Conservation (phyloP, 2,888 invertebrate species). For the Tetragonula carbonaria region DNA sequence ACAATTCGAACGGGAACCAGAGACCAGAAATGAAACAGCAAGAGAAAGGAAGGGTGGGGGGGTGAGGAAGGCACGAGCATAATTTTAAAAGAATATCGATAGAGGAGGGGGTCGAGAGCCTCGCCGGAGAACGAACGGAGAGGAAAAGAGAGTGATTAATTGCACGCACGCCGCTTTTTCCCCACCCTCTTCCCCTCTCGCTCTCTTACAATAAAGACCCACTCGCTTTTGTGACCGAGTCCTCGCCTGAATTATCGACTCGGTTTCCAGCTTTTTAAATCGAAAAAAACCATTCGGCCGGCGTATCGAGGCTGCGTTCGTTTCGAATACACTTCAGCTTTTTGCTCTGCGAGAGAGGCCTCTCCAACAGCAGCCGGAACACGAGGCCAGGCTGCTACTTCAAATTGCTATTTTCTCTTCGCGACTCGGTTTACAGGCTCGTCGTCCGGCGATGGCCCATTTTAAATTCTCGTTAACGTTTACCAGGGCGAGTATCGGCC, state of each 20-base stretch:
- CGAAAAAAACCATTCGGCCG: conserved; percentile 32
- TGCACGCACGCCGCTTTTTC: conserved; percentile 19
- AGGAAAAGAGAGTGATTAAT: conserved; percentile 32
- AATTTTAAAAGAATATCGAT: conserved; percentile 14
- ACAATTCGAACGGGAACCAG: neutral
- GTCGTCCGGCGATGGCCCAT: conserved; percentile 14
- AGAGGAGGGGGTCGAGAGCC: neutral
- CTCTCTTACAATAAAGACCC: conserved; percentile 13
- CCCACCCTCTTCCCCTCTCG: neutral
- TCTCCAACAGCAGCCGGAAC: conserved; percentile 4
- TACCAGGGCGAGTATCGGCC: neutral
- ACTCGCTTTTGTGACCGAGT: neutral
- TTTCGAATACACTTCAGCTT: conserved; percentile 24
- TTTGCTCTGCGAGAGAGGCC: neutral
- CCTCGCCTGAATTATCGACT: conserved; percentile 30
- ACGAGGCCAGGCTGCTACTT: conserved; percentile 44
- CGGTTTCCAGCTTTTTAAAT: conserved; percentile 23
- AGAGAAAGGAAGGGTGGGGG: neutral
- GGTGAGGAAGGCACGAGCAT: neutral
- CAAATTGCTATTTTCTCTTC: conserved; percentile 48
- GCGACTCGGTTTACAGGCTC: conserved; percentile 39
- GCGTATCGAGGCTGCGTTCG: conserved; percentile 26
- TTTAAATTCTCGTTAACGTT: conserved; percentile 53
- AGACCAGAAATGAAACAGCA: neutral
- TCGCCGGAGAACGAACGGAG: neutral